Percentiles rank a stretch among this genome's conserved stretches.
These are phyloP conservation scores for Caenorhabditis afra DNA, from an alignment of 2,888 invertebrate species.

Conservation along the genomic window DNA sequence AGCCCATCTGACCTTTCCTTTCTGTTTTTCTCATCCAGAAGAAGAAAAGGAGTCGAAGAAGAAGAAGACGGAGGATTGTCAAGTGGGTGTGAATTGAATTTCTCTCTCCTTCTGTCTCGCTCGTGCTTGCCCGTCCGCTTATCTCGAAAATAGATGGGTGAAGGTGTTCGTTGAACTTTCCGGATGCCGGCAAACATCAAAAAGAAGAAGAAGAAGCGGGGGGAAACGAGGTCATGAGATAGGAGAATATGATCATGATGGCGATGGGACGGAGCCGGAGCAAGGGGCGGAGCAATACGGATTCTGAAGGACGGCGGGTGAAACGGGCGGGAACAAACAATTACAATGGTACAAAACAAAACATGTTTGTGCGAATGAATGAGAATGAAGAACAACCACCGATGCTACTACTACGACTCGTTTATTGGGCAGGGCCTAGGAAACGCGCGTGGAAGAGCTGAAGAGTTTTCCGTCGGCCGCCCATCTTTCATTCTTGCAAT, in stretches of 20 bases:
- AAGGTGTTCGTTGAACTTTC: slow-evolving; percentile 23
- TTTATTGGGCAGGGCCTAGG: too few relatives aligned
- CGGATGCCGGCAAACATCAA: slow-evolving; percentile 36
- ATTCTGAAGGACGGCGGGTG: neutral
- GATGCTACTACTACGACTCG: too few relatives aligned
- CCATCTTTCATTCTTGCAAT: too few relatives aligned
- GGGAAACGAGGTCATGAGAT: neutral
- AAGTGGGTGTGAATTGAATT: slow-evolving; percentile 18
- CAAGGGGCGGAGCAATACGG: neutral
- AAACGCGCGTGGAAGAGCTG: too few relatives aligned
- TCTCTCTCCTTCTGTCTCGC: too few relatives aligned
- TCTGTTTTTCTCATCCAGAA: slow-evolving; percentile 21
- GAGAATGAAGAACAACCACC: neutral
- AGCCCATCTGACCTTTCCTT: slow-evolving; percentile 16
- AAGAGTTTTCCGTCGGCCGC: too few relatives aligned
- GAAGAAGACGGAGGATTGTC: neutral
- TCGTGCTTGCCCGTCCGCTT: neutral
- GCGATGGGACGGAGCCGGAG: too few relatives aligned
- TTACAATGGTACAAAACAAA: slow-evolving; percentile 15
- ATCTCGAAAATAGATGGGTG: slow-evolving; percentile 6
- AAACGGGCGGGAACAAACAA: slow-evolving; percentile 9
- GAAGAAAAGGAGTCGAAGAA: too few relatives aligned
- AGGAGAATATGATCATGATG: neutral
- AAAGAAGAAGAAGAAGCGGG: slow-evolving; percentile 18
- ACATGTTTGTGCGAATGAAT: slow-evolving; percentile 1